phyloP scores from a whole-genome alignment of 2,888 invertebrate species.

The Callyntrura guangdongensis region DNA sequence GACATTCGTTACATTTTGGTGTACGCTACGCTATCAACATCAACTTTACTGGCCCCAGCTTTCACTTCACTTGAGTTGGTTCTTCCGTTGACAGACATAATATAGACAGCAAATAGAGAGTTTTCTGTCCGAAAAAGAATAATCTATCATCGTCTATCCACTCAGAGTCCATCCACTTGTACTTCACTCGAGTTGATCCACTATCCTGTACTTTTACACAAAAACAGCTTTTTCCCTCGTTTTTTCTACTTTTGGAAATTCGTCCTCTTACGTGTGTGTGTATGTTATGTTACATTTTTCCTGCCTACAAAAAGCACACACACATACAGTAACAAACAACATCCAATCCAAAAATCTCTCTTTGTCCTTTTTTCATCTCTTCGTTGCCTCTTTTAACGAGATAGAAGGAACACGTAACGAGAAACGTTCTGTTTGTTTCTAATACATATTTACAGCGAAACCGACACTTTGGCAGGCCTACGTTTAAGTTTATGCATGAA shows the following conservation, averaged over 20 bases:
- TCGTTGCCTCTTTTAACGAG: constrained; percentile 47
- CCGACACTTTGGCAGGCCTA: constrained; percentile 11
- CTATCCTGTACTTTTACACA: constrained; percentile 49
- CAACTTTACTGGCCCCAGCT: constrained; percentile 68
- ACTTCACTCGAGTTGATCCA: constrained; percentile 66
- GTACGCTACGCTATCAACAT: constrained; percentile 73
- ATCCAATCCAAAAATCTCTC: constrained; percentile 72
- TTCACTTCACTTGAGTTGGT: constrained; percentile 70
- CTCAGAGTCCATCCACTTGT: constrained; percentile 76
- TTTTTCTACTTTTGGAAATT: constrained; percentile 44
- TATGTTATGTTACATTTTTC: constrained; percentile 31
- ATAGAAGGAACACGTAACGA: constrained; percentile 52
- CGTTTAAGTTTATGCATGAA: constrained; percentile 61
- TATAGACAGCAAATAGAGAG: constrained; percentile 78
- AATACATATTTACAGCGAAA: constrained; percentile 47
- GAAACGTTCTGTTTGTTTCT: constrained; percentile 43
- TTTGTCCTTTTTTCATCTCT: constrained; percentile 81
- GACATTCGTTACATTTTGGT: constrained; percentile 44
- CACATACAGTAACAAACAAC: constrained; percentile 63
- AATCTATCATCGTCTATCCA: constrained; percentile 84
- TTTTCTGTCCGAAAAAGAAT: constrained; percentile 80
- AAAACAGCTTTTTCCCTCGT: constrained; percentile 36
- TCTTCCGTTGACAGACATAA: constrained; percentile 77
- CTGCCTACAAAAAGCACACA: constrained; percentile 53
- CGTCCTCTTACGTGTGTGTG: constrained; percentile 21